These are phyloP conservation scores for Murina feae DNA, from an alignment of 2,113 vertebrate species.

Conservation along the genomic window DNA sequence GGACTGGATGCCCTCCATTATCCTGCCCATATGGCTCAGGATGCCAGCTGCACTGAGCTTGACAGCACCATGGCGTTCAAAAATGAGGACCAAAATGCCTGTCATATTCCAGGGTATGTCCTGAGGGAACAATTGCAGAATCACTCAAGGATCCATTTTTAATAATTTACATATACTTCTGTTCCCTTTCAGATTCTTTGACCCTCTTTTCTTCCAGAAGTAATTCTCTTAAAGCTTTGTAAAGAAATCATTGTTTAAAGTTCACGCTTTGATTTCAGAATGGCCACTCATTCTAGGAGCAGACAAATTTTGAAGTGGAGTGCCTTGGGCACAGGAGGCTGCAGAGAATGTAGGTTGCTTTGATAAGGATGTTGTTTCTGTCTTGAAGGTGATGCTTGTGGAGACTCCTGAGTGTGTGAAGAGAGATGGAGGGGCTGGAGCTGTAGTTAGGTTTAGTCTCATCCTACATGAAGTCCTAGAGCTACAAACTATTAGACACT, in stretches of 20 bases:
- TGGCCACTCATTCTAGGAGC: background rate
- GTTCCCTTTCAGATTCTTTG: background rate
- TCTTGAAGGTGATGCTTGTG: background rate
- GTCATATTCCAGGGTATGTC: fast-evolving
- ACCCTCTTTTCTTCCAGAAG: background rate
- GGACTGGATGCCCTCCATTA: fast-evolving
- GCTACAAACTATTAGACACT: background rate
- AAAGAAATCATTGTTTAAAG: background rate
- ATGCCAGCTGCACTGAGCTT: background rate
- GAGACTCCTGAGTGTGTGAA: background rate
- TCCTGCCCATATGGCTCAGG: background rate
- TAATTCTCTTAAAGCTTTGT: background rate
- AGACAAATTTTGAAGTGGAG: background rate
- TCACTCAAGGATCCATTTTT: background rate
- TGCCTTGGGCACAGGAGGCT: fast-evolving
- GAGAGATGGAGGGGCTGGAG: background rate
- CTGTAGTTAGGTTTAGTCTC: background rate
- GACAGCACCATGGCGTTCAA: background rate
- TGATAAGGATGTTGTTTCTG: background rate
- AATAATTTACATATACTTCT: background rate
- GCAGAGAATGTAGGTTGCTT: background rate
- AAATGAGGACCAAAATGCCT: background rate
- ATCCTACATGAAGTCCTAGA: background rate
- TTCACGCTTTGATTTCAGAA: conserved; percentile 3
- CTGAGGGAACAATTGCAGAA: background rate